Percentiles rank a stretch among this genome's conserved stretches.
These are phyloP conservation scores for Acomys russatus DNA, from an alignment of 2,797 vertebrate species.

Conservation along the genomic window DNA sequence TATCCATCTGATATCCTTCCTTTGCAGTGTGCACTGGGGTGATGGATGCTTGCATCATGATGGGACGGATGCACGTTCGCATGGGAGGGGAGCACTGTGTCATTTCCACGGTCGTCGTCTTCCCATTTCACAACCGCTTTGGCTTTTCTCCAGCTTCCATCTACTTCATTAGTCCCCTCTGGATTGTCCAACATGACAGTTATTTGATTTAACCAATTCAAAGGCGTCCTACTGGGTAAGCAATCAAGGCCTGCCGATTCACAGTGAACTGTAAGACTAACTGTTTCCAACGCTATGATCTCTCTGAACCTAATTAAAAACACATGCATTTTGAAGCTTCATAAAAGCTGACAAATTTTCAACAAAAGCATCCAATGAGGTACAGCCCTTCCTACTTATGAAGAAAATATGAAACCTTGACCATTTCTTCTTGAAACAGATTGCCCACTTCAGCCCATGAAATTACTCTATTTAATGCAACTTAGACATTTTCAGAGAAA, in stretches of 20 bases:
- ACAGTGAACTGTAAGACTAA: constrained; percentile 52
- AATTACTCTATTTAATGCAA: background rate
- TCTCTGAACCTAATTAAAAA: constrained; percentile 63
- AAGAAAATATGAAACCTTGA: background rate
- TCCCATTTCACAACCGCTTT: constrained; percentile 59
- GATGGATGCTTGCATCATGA: constrained; percentile 56
- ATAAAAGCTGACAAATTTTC: constrained; percentile 65
- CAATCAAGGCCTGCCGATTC: constrained; percentile 69
- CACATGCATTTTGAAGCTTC: constrained; percentile 59
- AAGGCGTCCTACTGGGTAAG: constrained; percentile 72
- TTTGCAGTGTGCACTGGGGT: constrained; percentile 59
- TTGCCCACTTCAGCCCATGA: background rate
- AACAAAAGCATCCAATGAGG: constrained; percentile 18
- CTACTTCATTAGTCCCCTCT: constrained; percentile 65
- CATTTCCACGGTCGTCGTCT: constrained; percentile 69
- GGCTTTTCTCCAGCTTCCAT: constrained; percentile 66
- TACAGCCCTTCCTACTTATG: background rate
- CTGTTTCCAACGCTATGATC: constrained; percentile 69
- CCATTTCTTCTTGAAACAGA: background rate
- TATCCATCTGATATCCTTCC: constrained; percentile 52
- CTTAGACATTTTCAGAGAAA: constrained; percentile 29
- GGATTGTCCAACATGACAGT: constrained; percentile 75
- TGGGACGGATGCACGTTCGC: constrained; percentile 69
- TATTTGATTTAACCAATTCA: constrained; percentile 80
- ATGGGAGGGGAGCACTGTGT: constrained; percentile 52